phyloP scores from a whole-genome alignment of 1,140 invertebrate genomes.

The Drosophila punjabiensis region DNA sequence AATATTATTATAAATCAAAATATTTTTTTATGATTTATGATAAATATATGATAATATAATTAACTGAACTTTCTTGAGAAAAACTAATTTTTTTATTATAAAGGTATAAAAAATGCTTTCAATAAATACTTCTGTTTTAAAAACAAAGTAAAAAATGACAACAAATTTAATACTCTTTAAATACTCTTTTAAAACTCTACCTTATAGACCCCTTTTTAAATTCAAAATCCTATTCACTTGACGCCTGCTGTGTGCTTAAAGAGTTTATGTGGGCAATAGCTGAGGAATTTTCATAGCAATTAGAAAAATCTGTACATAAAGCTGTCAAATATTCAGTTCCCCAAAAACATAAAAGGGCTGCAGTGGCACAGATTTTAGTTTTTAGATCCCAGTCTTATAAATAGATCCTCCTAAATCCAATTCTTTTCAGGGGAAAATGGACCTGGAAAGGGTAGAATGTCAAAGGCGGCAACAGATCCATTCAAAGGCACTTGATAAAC shows the following conservation, averaged over 20 bases:
- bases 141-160: not conserved
- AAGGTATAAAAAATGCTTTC: no score
- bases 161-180: no score
- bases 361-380: conserved; percentile 26
- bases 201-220: not conserved
- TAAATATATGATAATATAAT: not conserved
- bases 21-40: not conserved
- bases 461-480: conserved; percentile 11
- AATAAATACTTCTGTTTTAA: not conserved
- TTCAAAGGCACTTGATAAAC: conserved; percentile 6
- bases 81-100: no score
- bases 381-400: conserved; percentile 10
- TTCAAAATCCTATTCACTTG: not conserved
- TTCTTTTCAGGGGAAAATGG: not conserved
- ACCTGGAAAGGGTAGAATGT: conserved; percentile 11
- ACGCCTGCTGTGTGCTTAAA: not conserved
- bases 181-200: no score
- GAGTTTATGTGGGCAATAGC: conserved; percentile 2
- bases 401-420: conserved; percentile 29
- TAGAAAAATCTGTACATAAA: conserved; percentile 49
- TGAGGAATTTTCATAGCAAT: conserved; percentile 45
- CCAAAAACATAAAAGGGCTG: conserved; percentile 6
- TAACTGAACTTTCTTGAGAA: no score
- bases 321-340: conserved; percentile 31
- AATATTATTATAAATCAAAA: no score